A percentile compares a stretch with the other conserved stretches of the same genome.
These are phyloP conservation scores for Teleiodes luculella DNA, from an alignment of 2,888 invertebrate species.

Conservation along the genomic window DNA sequence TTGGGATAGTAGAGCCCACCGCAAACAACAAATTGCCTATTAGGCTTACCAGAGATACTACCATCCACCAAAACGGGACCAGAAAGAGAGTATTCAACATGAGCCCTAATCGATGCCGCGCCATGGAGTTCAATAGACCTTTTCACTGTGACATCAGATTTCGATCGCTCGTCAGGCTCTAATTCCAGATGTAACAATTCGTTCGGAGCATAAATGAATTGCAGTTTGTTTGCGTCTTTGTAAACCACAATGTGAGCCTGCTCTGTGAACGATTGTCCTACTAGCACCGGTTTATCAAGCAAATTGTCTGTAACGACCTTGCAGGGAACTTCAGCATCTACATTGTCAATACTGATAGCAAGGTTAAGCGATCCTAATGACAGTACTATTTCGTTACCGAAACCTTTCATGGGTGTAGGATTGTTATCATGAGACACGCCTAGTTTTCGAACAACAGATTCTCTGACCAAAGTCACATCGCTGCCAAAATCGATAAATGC, in stretches of 20 bases:
- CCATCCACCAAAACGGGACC: conserved; percentile 13
- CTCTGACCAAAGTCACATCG: neutral
- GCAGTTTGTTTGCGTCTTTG: neutral
- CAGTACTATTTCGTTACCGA: neutral
- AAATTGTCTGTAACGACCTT: neutral
- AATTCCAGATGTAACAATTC: no score
- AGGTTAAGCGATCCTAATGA: neutral
- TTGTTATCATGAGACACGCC: neutral
- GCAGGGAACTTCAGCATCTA: neutral
- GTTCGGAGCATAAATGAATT: neutral
- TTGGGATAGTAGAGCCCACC: conserved; percentile 20
- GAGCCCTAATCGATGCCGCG: conserved; percentile 10
- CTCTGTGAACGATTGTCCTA: neutral
- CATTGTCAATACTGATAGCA: neutral
- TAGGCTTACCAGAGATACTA: conserved; percentile 20
- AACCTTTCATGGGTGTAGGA: neutral
- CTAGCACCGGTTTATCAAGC: neutral
- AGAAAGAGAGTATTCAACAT: neutral
- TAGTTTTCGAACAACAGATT: neutral
- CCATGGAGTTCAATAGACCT: neutral
- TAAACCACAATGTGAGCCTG: neutral
- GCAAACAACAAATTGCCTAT: conserved; percentile 15
- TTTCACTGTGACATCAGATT: neutral
- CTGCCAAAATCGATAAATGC: neutral
- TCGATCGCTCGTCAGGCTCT: conserved; percentile 9